A percentile compares a stretch with the other conserved stretches of the same genome.
phyloP scores from a whole-genome alignment of 2,797 vertebrate genomes.

The Microctenopoma lineatum region DNA sequence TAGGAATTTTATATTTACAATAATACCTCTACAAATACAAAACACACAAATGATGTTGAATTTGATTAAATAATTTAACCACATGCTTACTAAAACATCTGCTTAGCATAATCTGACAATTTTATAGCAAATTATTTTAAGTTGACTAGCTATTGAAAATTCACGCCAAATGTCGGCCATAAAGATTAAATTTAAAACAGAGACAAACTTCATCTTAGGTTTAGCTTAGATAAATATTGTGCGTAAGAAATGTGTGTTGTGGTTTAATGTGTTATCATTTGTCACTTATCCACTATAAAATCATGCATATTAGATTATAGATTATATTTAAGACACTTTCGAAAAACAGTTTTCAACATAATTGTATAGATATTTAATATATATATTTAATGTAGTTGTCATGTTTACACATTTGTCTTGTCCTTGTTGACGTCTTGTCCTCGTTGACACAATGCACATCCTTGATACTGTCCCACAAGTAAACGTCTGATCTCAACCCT shows the following conservation, averaged over 20 bases:
- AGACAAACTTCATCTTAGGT: too few relatives aligned
- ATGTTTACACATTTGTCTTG: neutral
- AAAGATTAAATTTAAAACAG: conserved; percentile 7
- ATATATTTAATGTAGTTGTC: neutral
- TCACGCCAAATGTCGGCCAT: neutral
- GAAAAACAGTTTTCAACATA: too few relatives aligned
- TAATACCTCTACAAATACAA: conserved; percentile 25
- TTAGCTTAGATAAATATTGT: conserved; percentile 12
- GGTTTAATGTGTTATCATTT: neutral
- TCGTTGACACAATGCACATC: too few relatives aligned
- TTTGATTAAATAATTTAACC: conserved; percentile 16
- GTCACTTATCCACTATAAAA: neutral
- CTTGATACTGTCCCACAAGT: too few relatives aligned
- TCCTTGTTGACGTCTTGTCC: too few relatives aligned
- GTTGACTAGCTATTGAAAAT: too few relatives aligned
- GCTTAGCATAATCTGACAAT: neutral
- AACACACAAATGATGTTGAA: conserved; percentile 27
- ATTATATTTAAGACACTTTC: too few relatives aligned
- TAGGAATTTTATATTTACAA: conserved; percentile 39
- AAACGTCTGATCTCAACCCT: too few relatives aligned
- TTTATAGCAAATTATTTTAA: neutral
- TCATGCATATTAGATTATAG: too few relatives aligned
- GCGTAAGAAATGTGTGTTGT: neutral
- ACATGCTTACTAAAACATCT: neutral
- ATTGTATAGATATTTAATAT: conserved; percentile 9